Evolutionary conservation across 2,113 vertebrate genomes (phyloP).

Genomic region (Hyla sarda): DNA sequence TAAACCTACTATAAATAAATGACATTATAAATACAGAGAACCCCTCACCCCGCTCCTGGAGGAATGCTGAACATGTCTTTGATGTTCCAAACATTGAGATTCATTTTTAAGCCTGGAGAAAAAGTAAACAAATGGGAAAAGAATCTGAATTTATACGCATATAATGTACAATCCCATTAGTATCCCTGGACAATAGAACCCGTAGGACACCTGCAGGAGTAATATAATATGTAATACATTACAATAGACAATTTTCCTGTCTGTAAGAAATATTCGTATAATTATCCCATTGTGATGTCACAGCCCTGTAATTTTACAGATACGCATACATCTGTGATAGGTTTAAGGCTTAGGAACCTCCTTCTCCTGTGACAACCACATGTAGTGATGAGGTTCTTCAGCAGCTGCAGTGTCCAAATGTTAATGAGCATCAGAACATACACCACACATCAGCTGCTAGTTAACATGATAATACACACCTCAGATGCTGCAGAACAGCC

Average conservation of each 20-base stretch:
- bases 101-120: conserved; percentile 75
- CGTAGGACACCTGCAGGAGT: background rate
- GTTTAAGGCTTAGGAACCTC: background rate
- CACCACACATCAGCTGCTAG: too few relatives aligned
- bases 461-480: background rate
- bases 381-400: background rate
- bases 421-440: too few relatives aligned
- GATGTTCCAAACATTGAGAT: conserved; percentile 83
- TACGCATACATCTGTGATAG: background rate
- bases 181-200: background rate
- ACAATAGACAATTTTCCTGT: background rate
- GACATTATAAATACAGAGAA: conserved; percentile 50
- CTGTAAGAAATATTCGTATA: background rate
- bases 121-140: conserved; percentile 58
- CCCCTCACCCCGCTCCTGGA: conserved; percentile 73
- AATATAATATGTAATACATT: background rate
- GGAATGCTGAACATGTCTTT: conserved; percentile 87
- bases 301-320: background rate
- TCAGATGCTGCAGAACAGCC: background rate
- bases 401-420: background rate
- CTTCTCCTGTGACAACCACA: background rate
- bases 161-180: conserved; percentile 1
- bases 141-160: conserved; percentile 23
- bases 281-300: background rate
- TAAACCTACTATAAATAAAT: conserved; percentile 7